Evolutionary conservation across 2,797 vertebrate genomes (phyloP), one percentile per base, ranked within the genome.

Genomic region (Lagocephalus sceleratus): DNA sequence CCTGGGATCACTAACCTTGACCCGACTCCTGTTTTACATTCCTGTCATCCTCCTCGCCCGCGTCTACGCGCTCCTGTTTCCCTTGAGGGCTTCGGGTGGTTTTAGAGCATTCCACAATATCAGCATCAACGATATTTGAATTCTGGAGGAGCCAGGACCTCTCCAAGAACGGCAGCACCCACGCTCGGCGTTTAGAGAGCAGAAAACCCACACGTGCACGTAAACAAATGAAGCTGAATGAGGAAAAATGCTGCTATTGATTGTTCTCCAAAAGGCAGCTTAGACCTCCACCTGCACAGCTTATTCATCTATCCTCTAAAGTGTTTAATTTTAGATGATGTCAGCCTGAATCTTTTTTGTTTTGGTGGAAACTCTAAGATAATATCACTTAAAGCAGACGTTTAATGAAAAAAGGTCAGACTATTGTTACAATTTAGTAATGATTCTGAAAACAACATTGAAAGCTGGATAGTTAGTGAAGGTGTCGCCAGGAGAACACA

Each of bases 241-340:
- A 7, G 5, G 3, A 20, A 40, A 26, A 25, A 57, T 3, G 2
- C 25, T 20, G 48, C 20, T 46, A 52, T 14, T 1, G 1, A 54
- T 52, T 63, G 54, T 38, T 26, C 21, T 60, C 48, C 41, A 54
- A 53, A 46, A 35, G 53, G 48, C 47, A 35, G 54, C 22, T 49
- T 41, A 22, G 47, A 43, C 44, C 41, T 35, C 60, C 54, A 57
- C 52, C 55, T 41, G 32, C 22, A 47, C 38, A 47, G 47, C 43
- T 41, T 48, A 60, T 45, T 54, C 10, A 25, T 76, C 64, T 76
- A 57, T 78, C 47, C 50, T 59, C 58, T 7, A 38, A 52, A 20
- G 10, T 20, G 45, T 8, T 26, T 55, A 44, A 35, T 35, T 35
- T 3, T 6, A 35, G 32, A 2, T 7, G 26, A 9, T 10, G 9